Evolutionary conservation across 2,797 vertebrate species (phyloP), one percentile per base, ranked within the genome.

Genomic region (Semotilus atromaculatus): DNA sequence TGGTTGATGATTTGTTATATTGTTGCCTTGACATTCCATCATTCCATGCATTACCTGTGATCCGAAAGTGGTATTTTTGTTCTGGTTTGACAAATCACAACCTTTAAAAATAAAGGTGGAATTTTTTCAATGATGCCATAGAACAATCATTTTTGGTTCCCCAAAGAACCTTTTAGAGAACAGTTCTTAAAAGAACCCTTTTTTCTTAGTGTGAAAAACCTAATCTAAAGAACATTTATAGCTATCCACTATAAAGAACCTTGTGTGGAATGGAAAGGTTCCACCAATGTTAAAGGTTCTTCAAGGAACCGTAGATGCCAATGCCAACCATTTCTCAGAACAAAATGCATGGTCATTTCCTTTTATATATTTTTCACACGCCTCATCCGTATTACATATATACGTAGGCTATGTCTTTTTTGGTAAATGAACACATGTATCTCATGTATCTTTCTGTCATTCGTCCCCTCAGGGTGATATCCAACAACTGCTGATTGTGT

Each of bases 401-500:
- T n/a, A 34, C 16, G 0, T 48, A 31, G 31, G 31, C 31, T 31
- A 48, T 55, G 11, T 70, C 10, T 70, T 18, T 77, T 11, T 40
- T 40, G n/a, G 2, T 7, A 43, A n/a, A 77, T 34, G 19, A 38
- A 14, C 36, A 78, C 55, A 78, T n/a, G 62, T 67, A 66, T 36
- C 18, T 80, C 18, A 45, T n/a, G 26, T 16, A 79, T 79, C 19
- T 45, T 38, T 67, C 45, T 81, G 23, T 43, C 8, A 13, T 43
- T 71, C 0, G 0, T 55, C 2, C 66, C 36, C 34, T 81, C 51
- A 99, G 98, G 98, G 98, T 7, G 97, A 99, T 90, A 98, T 99
- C 92, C 98, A 99, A 92, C 98, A 99, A 89, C 93, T 99, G 82
- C 90, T 99, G 93, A 97, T 99, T 75, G 93, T 96, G 60, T 92